Conservation (phyloP, 2,797 vertebrate genomes). For the Melanotaenia maccullochi region DNA sequence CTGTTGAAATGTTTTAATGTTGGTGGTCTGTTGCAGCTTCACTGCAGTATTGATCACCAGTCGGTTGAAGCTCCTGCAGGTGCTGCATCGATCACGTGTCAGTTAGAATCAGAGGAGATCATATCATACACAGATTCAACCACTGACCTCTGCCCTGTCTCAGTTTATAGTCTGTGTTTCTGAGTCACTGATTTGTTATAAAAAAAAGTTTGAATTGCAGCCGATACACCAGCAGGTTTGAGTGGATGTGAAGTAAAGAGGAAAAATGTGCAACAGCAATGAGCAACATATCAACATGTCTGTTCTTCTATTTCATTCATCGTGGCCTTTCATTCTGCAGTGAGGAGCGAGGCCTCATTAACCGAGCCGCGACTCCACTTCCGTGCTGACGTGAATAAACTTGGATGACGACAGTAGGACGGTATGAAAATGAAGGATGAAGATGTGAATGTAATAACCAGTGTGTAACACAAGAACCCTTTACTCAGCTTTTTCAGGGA, state of each 20-base stretch:
- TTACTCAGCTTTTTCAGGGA: slow-evolving; percentile 7
- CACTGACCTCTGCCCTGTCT: slow-evolving; percentile 1
- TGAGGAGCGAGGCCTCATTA: slow-evolving; percentile 49
- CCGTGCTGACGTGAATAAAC: slow-evolving; percentile 34
- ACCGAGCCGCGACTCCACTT: slow-evolving; percentile 15
- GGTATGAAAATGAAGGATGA: slow-evolving; percentile 28
- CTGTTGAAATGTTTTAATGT: not conserved
- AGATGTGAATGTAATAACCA: slow-evolving; percentile 40
- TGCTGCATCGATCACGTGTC: not conserved
- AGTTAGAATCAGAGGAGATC: slow-evolving; percentile 5
- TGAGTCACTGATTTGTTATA: too few species aligned
- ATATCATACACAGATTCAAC: not conserved
- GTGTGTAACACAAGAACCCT: slow-evolving; percentile 15
- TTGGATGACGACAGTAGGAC: slow-evolving; percentile 7
- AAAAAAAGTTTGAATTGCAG: not conserved
- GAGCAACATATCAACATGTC: slow-evolving; percentile 8
- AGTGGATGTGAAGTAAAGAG: not conserved
- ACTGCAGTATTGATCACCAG: not conserved
- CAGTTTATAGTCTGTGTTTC: not conserved
- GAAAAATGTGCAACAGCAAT: not conserved
- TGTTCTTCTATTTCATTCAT: slow-evolving; percentile 13
- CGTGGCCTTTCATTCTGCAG: slow-evolving; percentile 20
- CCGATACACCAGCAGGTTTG: slow-evolving; percentile 9
- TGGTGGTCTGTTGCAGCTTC: not conserved
- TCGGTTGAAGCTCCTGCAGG: not conserved